Conservation (phyloP, 1,140 invertebrate species). For the Eumeta japonica region DNA sequence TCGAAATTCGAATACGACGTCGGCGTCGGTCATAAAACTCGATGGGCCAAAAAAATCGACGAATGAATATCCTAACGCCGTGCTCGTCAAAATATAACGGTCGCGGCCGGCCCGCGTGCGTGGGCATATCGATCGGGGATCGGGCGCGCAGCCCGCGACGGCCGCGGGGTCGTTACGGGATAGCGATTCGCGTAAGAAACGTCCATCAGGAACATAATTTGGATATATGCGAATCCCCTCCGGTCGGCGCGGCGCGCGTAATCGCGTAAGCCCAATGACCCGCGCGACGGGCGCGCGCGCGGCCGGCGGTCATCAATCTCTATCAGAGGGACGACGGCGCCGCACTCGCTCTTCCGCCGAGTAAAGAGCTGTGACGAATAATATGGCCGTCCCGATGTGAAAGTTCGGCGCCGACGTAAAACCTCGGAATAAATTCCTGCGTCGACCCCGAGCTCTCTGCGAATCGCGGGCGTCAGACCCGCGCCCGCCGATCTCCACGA, state of each 20-base stretch:
- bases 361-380: slow-evolving; percentile 31
- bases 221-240: slow-evolving; percentile 48
- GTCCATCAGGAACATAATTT: slow-evolving; percentile 49
- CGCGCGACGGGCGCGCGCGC: slow-evolving; percentile 10
- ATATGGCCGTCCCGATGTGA: slow-evolving; percentile 28
- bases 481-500: too few species aligned
- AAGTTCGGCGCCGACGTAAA: slow-evolving; percentile 13
- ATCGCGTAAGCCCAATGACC: slow-evolving; percentile 38
- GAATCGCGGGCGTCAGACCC: too few species aligned
- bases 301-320: slow-evolving; percentile 37
- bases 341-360: slow-evolving; percentile 9
- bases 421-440: slow-evolving; percentile 8
- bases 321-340: slow-evolving; percentile 27
- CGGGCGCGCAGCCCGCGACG: not conserved
- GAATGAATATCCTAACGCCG: too few species aligned
- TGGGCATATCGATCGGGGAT: not conserved
- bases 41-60: too few species aligned
- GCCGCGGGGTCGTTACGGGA: slow-evolving; percentile 21
- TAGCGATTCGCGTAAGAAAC: slow-evolving; percentile 41
- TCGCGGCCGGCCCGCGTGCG: too few species aligned
- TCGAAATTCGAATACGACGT: too few species aligned
- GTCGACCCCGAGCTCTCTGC: too few species aligned
- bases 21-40: too few species aligned
- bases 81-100: too few species aligned
- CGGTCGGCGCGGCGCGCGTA: slow-evolving; percentile 25